Evolutionary conservation across 2,888 invertebrate genomes (phyloP).

Genomic region (Drosophila pegasa): DNA sequence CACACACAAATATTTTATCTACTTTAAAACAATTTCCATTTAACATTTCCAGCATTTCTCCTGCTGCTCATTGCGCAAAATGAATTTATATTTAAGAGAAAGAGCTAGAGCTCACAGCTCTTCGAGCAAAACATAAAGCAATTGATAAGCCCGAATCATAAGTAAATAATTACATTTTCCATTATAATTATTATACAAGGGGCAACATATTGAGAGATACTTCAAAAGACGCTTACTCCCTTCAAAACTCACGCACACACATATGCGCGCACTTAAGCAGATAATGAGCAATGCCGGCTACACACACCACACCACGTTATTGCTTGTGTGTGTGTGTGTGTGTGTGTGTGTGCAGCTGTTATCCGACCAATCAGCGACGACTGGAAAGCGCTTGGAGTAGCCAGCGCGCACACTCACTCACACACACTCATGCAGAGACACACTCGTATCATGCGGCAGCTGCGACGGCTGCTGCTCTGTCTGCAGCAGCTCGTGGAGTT

Average conservation of each 20-base stretch:
- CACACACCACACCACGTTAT: constrained; percentile 36
- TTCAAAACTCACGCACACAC: constrained; percentile 9
- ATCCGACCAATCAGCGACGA: constrained; percentile 71
- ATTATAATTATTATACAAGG: constrained; percentile 60
- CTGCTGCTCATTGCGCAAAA: not conserved
- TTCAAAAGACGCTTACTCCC: constrained; percentile 6
- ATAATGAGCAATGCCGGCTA: constrained; percentile 46
- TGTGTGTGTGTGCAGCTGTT: constrained; percentile 37
- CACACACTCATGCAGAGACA: constrained; percentile 16
- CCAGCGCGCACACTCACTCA: constrained; percentile 24
- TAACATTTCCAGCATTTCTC: not conserved
- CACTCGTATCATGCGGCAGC: constrained; percentile 47
- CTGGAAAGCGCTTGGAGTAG: constrained; percentile 60
- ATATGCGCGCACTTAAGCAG: constrained; percentile 9
- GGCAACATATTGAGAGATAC: constrained; percentile 17
- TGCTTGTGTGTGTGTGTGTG: constrained; percentile 20
- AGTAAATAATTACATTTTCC: constrained; percentile 69
- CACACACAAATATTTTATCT: not conserved
- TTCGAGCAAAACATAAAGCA: constrained; percentile 21
- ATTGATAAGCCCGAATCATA: constrained; percentile 64
- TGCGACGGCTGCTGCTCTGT: constrained; percentile 29
- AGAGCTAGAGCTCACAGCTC: not conserved
- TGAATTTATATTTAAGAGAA: not conserved
- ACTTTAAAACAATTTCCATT: not conserved
- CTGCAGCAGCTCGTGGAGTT: constrained; percentile 55